Evolutionary conservation across 2,888 invertebrate genomes (phyloP), one percentile per base, ranked within the genome.

Genomic region (Cerceris rybyensis): DNA sequence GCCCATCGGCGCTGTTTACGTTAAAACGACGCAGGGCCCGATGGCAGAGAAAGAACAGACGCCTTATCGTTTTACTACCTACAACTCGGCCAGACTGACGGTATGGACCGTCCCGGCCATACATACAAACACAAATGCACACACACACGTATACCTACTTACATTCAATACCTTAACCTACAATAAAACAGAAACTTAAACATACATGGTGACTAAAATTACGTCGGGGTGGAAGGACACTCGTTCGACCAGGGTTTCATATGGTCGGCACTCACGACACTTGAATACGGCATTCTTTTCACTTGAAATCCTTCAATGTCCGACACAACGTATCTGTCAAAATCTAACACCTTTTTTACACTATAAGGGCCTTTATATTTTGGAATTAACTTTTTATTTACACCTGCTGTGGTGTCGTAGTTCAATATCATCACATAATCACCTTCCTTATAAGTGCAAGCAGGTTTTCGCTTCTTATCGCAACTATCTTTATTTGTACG

Each of bases 401-500:
- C 55, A 1, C 55, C 55, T 0, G 55, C 17, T 1, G 65, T 66
- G 11, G 46, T 43, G n/a, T 66, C 57, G 42, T 43, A n/a, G 28
- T 66, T 66, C 7, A 7, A 11, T 7, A 66, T 66, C 46, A 66
- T 43, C 7, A 57, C 46, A n/a, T 66, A 66, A 17, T 66, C 55
- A 11, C 65, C 57, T 46, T 66, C 54, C n/a, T 55, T 7, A 54
- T 66, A 66, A 4, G 6, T 0, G 1, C 9, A 6, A 39, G 14
- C 41, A 1, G 14, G 6, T 41, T 64, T 64, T 7, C 52, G 64
- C 14, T 64, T 63, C 13, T 6, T 39, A 39, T 63, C n/a, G 14
- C 50, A 63, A 28, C n/a, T 14, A 11, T n/a, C 2, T 8, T 52
- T 14, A 14, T 52, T 52, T 14, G 1, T n/a, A 7, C 2, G 52